phyloP scores from a whole-genome alignment of 2,797 vertebrate genomes.

The Channa striata region DNA sequence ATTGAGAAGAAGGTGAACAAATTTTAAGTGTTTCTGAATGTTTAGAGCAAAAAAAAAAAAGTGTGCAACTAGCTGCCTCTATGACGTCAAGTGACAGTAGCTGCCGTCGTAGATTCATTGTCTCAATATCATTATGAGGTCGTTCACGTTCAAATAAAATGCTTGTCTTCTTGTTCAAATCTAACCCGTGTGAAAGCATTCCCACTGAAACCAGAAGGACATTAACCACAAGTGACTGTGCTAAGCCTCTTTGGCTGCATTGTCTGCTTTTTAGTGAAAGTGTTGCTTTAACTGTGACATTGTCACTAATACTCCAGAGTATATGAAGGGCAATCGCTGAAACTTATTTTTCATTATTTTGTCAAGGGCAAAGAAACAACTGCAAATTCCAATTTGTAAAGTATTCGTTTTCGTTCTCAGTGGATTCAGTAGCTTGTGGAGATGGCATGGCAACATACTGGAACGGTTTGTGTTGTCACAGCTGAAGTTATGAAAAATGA shows the following conservation, averaged over 20 bases:
- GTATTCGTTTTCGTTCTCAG: slow-evolving; percentile 53
- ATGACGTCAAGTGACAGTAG: too few relatives aligned
- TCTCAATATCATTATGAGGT: too few relatives aligned
- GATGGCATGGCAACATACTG: slow-evolving; percentile 40
- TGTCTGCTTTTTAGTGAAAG: slow-evolving; percentile 19
- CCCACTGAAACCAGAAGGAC: neutral
- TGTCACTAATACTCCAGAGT: slow-evolving; percentile 29
- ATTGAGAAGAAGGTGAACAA: slow-evolving; percentile 31
- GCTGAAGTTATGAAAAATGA: slow-evolving; percentile 70
- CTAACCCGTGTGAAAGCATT: slow-evolving; percentile 12
- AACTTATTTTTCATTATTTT: slow-evolving; percentile 38
- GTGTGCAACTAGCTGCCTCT: too few relatives aligned
- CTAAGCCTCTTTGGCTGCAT: slow-evolving; percentile 25
- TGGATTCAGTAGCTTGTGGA: slow-evolving; percentile 29
- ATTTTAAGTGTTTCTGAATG: too few relatives aligned
- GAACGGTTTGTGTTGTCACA: slow-evolving; percentile 63
- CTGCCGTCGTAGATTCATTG: neutral
- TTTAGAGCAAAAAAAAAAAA: too few relatives aligned
- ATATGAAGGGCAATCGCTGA: slow-evolving; percentile 23
- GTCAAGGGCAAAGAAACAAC: slow-evolving; percentile 42
- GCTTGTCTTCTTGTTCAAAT: neutral
- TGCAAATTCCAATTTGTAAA: slow-evolving; percentile 47
- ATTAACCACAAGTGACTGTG: neutral
- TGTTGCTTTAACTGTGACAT: slow-evolving; percentile 21
- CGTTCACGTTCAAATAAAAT: neutral